Percentiles rank a stretch among this genome's conserved stretches.
Evolutionary conservation across 1,140 invertebrate species (phyloP).

Genomic region (Papilio glaucus): DNA sequence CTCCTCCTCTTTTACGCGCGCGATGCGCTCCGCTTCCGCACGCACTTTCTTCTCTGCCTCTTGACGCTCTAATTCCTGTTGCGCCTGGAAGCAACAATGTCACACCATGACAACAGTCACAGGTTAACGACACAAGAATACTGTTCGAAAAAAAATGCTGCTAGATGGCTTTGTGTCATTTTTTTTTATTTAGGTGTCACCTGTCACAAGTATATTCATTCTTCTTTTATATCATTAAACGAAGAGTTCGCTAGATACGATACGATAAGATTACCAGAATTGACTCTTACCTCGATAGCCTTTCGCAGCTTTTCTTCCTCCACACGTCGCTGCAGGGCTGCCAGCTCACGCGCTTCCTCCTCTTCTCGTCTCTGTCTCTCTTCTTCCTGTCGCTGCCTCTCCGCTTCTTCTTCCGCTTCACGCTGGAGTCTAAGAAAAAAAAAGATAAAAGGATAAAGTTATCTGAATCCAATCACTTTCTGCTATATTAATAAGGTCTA

Average conservation of each 20-base stretch:
- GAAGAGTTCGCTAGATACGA: too few relatives aligned
- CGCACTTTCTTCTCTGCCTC: conserved; percentile 89
- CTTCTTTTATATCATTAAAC: too few relatives aligned
- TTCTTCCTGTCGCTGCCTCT: conserved; percentile 90
- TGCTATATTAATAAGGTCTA: too few relatives aligned
- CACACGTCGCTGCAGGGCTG: conserved; percentile 87
- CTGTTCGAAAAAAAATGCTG: too few relatives aligned
- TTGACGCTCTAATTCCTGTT: conserved; percentile 88
- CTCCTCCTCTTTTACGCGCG: conserved; percentile 54
- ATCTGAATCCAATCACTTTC: too few relatives aligned
- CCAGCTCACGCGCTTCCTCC: conserved; percentile 88
- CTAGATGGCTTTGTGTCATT: too few relatives aligned
- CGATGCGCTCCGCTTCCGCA: conserved; percentile 89
- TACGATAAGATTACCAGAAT: too few relatives aligned
- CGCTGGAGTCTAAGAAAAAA: conserved; percentile 83
- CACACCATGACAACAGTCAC: too few relatives aligned
- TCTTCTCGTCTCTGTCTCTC: conserved; percentile 91
- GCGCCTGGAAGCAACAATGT: conserved; percentile 77
- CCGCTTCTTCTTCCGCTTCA: conserved; percentile 89
- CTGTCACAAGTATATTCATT: too few relatives aligned
- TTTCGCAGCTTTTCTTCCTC: conserved; percentile 90
- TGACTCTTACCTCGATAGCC: conserved; percentile 84
- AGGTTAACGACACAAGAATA: too few relatives aligned
- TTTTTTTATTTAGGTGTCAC: too few relatives aligned
- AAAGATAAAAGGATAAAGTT: conserved; percentile 31